Evolutionary conservation across 1,140 invertebrate genomes (phyloP), one percentile per base, ranked within the genome.

Genomic region (Grapholita molesta): DNA sequence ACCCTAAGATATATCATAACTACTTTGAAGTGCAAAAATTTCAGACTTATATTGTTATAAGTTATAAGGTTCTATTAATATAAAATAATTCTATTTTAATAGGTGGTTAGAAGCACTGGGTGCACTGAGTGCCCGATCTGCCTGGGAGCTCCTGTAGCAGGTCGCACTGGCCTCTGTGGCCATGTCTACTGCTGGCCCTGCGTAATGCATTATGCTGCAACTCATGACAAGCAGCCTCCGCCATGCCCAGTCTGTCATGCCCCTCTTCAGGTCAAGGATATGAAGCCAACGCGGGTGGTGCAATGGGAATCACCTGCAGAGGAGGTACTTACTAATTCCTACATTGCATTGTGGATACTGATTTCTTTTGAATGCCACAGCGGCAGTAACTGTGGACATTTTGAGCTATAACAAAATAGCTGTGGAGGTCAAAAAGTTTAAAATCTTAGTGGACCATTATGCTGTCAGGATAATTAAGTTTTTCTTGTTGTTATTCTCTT

Each of bases 141-240:
- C 92, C 92, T 99, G 52, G 95, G 95, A 82, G 90, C 94, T 55
- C 97, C 97, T 24, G 92, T 95, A 66, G 96, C 97, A 74, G 97
- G 95, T 2, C 97, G 98, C 92, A 97, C 99, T 81, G 98, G 98
- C 0, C 94, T 95, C 32, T 99, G 98, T 92, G 98, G 98, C 23
- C 98, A 99, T 88, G 95, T 98, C 69, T 99, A 97, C 84, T 99
- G 98, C 88, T 99, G 97, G 97, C 94, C 97, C 0, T 99, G 98
- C 84, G 95, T 99, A 77, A 93, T 99, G 21, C 98, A 99, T 87
- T 99, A 99, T 90, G 94, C 96, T 15, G 89, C 98, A 1, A 95
- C 95, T 52, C 96, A 98, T 78, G 96, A 96, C 7, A 85, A 84
- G 24, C 90, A 91, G 82, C 94, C 57, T 94, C 94, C 94, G 89